phyloP scores from a whole-genome alignment of 2,113 vertebrate genomes.

The Orcinus orca region DNA sequence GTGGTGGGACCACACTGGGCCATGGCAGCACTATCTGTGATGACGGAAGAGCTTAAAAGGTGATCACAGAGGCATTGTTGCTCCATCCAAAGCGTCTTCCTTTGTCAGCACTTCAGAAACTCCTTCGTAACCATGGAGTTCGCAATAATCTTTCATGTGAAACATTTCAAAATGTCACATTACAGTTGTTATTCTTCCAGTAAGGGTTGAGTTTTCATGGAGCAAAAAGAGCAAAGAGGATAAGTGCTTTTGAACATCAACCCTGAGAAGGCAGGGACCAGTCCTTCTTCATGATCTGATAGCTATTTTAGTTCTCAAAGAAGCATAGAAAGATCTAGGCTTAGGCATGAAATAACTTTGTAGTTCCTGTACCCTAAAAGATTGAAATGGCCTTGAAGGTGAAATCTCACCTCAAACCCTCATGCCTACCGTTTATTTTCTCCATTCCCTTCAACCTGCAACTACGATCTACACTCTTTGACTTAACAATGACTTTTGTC shows the following conservation, averaged over 20 bases:
- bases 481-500: neutral
- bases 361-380: neutral
- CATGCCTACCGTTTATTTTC: neutral
- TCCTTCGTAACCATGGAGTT: slow-evolving; percentile 45
- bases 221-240: slow-evolving; percentile 44
- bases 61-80: slow-evolving; percentile 18
- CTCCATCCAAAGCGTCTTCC: neutral
- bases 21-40: neutral
- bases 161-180: slow-evolving; percentile 71
- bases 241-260: slow-evolving; percentile 52
- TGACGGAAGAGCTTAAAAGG: slow-evolving; percentile 40
- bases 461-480: neutral
- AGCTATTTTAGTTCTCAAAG: slow-evolving; percentile 42
- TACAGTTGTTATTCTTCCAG: slow-evolving; percentile 56
- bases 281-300: slow-evolving; percentile 2
- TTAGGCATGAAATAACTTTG: neutral
- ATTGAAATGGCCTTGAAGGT: neutral
- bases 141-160: slow-evolving; percentile 67
- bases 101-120: slow-evolving; percentile 60
- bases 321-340: neutral
- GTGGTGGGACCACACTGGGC: neutral
- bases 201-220: slow-evolving; percentile 43
- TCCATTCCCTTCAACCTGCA: neutral
- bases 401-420: neutral
- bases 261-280: slow-evolving; percentile 1